A percentile compares a stretch with the other conserved stretches of the same genome.
phyloP scores from a whole-genome alignment of 2,113 vertebrate genomes.

The Numenius arquata region DNA sequence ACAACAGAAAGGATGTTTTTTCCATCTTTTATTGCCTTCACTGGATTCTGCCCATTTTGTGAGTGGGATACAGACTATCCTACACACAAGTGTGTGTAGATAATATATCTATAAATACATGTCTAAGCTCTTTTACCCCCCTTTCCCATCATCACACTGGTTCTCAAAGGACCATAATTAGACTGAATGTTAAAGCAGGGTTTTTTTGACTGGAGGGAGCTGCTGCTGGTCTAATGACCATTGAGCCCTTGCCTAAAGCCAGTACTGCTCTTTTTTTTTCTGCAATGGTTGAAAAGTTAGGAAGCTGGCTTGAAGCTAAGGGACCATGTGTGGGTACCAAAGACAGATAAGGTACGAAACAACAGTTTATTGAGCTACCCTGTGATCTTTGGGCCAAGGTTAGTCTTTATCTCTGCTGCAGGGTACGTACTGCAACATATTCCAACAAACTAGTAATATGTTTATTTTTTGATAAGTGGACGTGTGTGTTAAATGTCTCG shows the following conservation, averaged over 20 bases:
- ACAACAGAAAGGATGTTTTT: background rate
- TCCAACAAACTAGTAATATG: background rate
- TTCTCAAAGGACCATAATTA: background rate
- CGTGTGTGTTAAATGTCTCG: background rate
- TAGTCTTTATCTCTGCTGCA: background rate
- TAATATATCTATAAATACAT: background rate
- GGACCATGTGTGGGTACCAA: background rate
- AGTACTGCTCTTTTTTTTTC: background rate
- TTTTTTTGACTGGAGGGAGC: background rate
- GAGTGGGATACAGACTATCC: background rate
- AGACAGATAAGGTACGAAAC: background rate
- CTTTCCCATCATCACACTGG: background rate
- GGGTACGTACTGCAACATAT: background rate
- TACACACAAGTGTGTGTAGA: background rate
- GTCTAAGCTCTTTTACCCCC: background rate
- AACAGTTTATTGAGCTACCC: background rate
- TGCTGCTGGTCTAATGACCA: background rate
- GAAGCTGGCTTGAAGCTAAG: background rate
- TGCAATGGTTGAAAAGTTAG: background rate
- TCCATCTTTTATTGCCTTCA: background rate
- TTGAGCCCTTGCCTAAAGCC: background rate
- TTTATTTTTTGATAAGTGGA: constrained; percentile 36
- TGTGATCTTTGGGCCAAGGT: background rate
- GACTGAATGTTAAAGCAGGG: background rate
- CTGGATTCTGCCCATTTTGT: background rate